Evolutionary conservation across 2,113 vertebrate species (phyloP).

Genomic region (Sylvietta virens): DNA sequence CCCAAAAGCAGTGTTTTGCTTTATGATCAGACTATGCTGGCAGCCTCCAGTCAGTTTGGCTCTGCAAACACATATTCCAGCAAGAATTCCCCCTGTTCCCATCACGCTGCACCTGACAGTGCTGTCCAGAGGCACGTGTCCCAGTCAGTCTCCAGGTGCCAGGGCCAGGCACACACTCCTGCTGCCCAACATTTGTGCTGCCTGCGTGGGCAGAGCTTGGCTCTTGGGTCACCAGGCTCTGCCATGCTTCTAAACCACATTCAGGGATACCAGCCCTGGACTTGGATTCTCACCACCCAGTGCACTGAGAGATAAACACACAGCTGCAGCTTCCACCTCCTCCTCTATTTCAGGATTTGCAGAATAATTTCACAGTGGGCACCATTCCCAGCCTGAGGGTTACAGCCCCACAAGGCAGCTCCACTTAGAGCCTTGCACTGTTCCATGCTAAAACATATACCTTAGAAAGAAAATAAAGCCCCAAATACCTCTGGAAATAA

Average conservation of each 20-base stretch:
- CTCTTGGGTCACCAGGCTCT: not conserved
- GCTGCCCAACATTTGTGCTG: not conserved
- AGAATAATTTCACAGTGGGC: not conserved
- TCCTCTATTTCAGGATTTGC: not conserved
- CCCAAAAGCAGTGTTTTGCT: not conserved
- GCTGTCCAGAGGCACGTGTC: not conserved
- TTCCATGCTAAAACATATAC: not conserved
- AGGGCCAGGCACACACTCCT: not conserved
- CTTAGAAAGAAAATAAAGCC: not conserved
- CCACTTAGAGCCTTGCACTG: not conserved
- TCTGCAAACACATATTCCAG: not conserved
- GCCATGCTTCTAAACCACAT: not conserved
- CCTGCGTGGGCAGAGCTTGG: accelerated
- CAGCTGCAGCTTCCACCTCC: not conserved
- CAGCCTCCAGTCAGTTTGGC: not conserved
- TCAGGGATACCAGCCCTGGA: not conserved
- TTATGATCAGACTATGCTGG: not conserved
- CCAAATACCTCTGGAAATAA: not conserved
- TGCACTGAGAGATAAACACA: not conserved
- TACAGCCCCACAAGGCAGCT: not conserved
- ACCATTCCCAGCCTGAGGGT: not conserved
- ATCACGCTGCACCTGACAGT: accelerated
- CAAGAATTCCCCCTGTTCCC: not conserved
- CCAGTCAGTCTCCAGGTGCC: accelerated
- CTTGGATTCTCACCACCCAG: not conserved